These are phyloP conservation scores for Probosciger aterrimus DNA, from an alignment of 2,113 vertebrate genomes.

Conservation along the genomic window DNA sequence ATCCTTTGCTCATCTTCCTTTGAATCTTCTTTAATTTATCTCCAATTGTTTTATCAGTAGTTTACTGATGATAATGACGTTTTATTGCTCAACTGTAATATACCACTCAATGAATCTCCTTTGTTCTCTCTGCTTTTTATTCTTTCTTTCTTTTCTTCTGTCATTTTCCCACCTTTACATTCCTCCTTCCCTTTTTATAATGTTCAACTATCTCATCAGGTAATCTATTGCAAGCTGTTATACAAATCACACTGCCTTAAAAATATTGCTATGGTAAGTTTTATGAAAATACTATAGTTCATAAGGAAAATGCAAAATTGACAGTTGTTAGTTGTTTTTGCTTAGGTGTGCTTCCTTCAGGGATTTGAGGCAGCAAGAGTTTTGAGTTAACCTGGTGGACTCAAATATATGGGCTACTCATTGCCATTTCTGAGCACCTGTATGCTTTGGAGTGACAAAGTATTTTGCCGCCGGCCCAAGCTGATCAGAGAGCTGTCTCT, in stretches of 20 bases:
- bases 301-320: not conserved
- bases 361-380: not conserved
- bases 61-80: not conserved
- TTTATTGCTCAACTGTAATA: not conserved
- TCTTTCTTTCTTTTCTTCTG: not conserved
- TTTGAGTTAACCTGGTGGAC: not conserved
- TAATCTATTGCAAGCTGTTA: not conserved
- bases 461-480: not conserved
- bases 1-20: not conserved
- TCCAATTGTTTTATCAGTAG: not conserved
- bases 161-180: not conserved
- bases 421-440: not conserved
- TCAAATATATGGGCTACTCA: not conserved
- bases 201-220: not conserved
- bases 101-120: not conserved
- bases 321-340: not conserved
- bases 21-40: not conserved
- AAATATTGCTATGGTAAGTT: not conserved
- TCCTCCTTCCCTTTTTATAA: not conserved
- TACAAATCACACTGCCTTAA: not conserved
- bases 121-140: conserved; percentile 10
- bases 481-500: accelerated
- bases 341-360: not conserved
- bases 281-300: not conserved
- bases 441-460: not conserved